Evolutionary conservation across 2,113 vertebrate species (phyloP), one percentile per base, ranked within the genome.

Genomic region (Bujurquina vittata): DNA sequence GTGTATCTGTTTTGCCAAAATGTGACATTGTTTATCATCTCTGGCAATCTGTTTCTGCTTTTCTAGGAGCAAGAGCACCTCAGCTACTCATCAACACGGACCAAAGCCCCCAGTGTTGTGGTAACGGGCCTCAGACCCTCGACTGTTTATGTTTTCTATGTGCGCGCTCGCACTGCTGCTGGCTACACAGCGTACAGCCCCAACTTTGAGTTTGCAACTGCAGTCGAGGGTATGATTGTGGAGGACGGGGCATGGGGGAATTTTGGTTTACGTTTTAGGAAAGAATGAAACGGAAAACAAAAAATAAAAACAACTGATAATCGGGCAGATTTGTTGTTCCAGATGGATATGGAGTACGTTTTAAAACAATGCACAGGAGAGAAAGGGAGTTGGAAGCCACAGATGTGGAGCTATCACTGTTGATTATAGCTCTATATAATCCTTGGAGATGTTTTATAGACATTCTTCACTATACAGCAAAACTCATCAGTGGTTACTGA

Each of bases 41-140:
- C 52, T 80, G 33, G 4, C 58, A 65, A 82, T 86, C 35, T 83
- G 72, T 86, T 76, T 56, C 11, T 75, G 17, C 4, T 37, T 80
- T 43, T 72, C 49, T 87, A 99, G 98, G 98, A 98, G 83, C 96
- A 98, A 84, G 97, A 99, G 85, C 98, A 99, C 93, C 95, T 98
- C 93, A 99, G 97, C 92, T 99, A 99, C 93, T 99, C 98, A 63
- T 99, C 98, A 75, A 98, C 97, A 49, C 96, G 98, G 75, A 98
- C 97, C 92, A 98, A 97, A 92, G 93, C 94, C 90, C 96, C 97
- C 90, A 98, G 96, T 81, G 97, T 97, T 93, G 97, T 98, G 90
- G 93, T 99, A 86, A 97, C 97, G 17, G 97, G 97, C 82, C 97
- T 99, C 93, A 97, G 97, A 94, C 97, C 97, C 83, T 96, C 98